Base-by-base conservation (phyloP, 1,140 invertebrate genomes). In the Pissodes strobi region DNA sequence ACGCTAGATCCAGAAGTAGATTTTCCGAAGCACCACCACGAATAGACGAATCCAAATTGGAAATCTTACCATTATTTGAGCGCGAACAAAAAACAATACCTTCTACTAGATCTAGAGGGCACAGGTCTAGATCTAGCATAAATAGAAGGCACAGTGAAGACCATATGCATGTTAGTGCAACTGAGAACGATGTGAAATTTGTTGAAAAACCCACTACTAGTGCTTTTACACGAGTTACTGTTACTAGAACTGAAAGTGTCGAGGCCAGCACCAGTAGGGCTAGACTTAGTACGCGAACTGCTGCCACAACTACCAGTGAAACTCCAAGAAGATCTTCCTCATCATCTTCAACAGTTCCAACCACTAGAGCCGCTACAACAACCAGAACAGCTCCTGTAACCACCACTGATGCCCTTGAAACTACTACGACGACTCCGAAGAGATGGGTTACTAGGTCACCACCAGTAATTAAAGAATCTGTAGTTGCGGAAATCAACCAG, bases 61-160 rank as follows among this genome's bases (percentile, higher is more conserved):
- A 76, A 66, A 73, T 76, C 1, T 53, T 76, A 23, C 75, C 75
- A 1, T 57, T 76, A 23, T 76, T 76, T 56, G 75, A 76, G 67
- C 64, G 56, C 6, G 75, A 76, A 60, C 22, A 64, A 1, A 74
- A 70, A 66, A 62, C 64, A 17, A 55, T 71, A 1, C 23, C 41
- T 18, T 37, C 17, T n/a, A 39, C 5, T 12, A 59, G 60, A 59
- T 55, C 60, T 46, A 57, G 55, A 58, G 49, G 49, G 19, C n/a
- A n/a, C n/a, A 41, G 53, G 13, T 30, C 34, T 19, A 49, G 46
- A 52, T 39, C 46, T 38, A 58, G 22, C n/a, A 9, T 37, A 13
- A 30, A 37, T 9, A 46, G 62, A 51, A 51, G 55, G 17, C 37
- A 57, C 12, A 9, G 10, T 3, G 18, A 34, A 13, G 63, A 65